These are phyloP conservation scores for Drosophila virilis DNA, from an alignment of 1,140 invertebrate genomes.

Conservation along the genomic window DNA sequence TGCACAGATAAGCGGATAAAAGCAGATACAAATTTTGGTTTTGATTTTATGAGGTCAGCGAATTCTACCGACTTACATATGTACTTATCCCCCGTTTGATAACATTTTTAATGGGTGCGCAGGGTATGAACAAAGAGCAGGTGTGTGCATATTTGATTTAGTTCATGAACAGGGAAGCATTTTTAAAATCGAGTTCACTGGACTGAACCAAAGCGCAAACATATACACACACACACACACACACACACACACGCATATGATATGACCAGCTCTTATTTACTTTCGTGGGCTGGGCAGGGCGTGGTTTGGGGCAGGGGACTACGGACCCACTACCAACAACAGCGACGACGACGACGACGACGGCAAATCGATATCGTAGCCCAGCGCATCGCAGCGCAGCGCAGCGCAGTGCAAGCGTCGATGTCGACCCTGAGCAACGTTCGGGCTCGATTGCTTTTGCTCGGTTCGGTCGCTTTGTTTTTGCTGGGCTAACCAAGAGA, in stretches of 20 bases:
- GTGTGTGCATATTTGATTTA: constrained; percentile 15
- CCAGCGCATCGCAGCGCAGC: background rate
- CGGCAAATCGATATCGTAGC: constrained; percentile 56
- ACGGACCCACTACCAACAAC: constrained; percentile 5
- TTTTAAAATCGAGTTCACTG: constrained; percentile 48
- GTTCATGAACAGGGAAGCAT: constrained; percentile 41
- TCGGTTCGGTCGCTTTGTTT: constrained; percentile 20
- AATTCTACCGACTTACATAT: no score
- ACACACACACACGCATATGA: constrained; percentile 8
- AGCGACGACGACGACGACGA: background rate
- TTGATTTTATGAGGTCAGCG: no score
- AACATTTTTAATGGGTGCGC: background rate
- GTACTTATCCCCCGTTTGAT: background rate
- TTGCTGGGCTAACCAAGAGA: constrained; percentile 12
- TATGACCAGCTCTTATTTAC: constrained; percentile 32
- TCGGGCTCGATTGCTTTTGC: constrained; percentile 54
- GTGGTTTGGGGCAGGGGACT: constrained; percentile 16
- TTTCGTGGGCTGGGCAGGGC: constrained; percentile 30
- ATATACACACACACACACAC: background rate
- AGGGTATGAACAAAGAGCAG: background rate
- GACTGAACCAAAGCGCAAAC: constrained; percentile 41
- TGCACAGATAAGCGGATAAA: no score
- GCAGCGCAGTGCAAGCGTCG: constrained; percentile 6
- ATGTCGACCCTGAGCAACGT: constrained; percentile 55
- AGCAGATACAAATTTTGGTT: no score